Evolutionary conservation across 2,888 invertebrate species (phyloP).

Genomic region (Galerucella pusilla): DNA sequence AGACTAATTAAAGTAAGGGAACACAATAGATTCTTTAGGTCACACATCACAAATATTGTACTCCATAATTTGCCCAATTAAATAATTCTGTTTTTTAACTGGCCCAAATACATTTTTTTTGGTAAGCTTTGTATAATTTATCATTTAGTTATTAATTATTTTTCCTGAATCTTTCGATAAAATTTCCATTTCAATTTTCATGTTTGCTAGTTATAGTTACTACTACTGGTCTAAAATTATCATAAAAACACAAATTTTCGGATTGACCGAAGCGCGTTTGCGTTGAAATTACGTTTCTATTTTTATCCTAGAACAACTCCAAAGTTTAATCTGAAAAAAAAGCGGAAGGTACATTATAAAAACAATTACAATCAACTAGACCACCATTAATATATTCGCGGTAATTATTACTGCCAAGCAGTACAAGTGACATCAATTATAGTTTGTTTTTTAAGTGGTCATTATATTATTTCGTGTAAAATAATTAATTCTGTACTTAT

Average conservation of each 20-base stretch:
- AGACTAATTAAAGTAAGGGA: too few species aligned
- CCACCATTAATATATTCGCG: slow-evolving; percentile 42
- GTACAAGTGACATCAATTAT: slow-evolving; percentile 49
- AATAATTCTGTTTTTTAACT: too few species aligned
- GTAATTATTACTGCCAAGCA: slow-evolving; percentile 41
- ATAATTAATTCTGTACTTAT: slow-evolving; percentile 31
- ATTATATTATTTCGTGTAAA: slow-evolving; percentile 43
- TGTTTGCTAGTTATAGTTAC: neutral
- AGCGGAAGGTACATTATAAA: slow-evolving; percentile 30
- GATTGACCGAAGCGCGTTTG: neutral
- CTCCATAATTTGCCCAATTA: too few species aligned
- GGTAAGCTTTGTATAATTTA: neutral
- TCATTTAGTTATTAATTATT: neutral
- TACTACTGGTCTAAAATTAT: neutral
- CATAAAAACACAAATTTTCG: neutral
- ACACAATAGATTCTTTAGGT: too few species aligned
- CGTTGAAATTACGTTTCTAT: slow-evolving; percentile 9
- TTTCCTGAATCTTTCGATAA: neutral
- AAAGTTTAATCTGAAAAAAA: slow-evolving; percentile 41
- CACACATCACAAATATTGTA: too few species aligned
- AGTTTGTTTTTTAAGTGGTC: slow-evolving; percentile 46
- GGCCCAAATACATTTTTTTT: too few species aligned
- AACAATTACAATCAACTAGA: slow-evolving; percentile 42
- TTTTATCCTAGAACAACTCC: slow-evolving; percentile 32
- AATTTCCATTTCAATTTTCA: neutral